These are phyloP conservation scores for Drosophila pandora DNA, from an alignment of 1,140 invertebrate species.

Conservation along the genomic window DNA sequence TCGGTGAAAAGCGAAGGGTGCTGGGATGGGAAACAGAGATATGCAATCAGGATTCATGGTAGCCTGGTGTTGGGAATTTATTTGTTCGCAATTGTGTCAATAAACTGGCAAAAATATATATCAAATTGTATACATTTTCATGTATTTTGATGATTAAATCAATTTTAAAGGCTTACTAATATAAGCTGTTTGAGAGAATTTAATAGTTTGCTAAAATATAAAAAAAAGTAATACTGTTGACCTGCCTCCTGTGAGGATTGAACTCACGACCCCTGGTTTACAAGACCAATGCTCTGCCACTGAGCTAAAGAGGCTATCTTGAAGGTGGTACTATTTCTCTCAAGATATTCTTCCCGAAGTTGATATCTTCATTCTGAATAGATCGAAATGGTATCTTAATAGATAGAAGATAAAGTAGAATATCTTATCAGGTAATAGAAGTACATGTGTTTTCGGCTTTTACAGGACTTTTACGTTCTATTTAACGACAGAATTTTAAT, in stretches of 20 bases:
- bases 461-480: not conserved
- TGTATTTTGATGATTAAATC: not conserved
- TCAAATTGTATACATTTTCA: not conserved
- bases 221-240: not conserved
- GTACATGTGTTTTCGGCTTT: not conserved
- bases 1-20: not conserved
- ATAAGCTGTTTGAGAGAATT: not conserved
- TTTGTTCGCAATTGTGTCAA: slow-evolving; percentile 56
- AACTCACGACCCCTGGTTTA: slow-evolving; percentile 97
- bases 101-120: slow-evolving; percentile 44
- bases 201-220: not conserved
- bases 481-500: not conserved
- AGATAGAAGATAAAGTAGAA: not conserved
- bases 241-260: slow-evolving; percentile 92
- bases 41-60: slow-evolving; percentile 40
- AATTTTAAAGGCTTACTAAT: not conserved
- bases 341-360: not conserved
- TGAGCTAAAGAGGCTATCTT: slow-evolving; percentile 92
- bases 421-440: not conserved
- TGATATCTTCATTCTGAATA: not conserved
- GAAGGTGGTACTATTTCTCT: not conserved
- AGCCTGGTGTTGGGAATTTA: slow-evolving; percentile 44
- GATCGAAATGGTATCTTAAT: not conserved
- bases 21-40: slow-evolving; percentile 22
- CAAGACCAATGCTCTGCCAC: slow-evolving; percentile 96